A percentile compares a stretch with the other conserved stretches of the same genome.
Conservation (phyloP, 2,797 vertebrate genomes). For the Prunella strophiata region DNA sequence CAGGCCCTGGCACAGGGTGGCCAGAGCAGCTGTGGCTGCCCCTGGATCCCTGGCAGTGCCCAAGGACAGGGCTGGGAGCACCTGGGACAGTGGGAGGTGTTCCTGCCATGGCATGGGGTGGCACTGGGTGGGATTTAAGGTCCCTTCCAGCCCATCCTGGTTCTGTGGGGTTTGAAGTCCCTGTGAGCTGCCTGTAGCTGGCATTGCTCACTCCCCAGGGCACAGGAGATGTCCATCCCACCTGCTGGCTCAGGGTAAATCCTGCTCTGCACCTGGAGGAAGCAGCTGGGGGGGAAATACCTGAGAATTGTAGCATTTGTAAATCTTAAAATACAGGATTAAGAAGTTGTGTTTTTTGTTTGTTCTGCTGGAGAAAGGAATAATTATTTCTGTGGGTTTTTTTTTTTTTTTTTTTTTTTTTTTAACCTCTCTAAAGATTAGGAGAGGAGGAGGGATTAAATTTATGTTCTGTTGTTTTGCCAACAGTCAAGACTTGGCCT, state of each 20-base stretch:
- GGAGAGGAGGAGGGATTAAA: background rate
- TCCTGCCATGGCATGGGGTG: background rate
- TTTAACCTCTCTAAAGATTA: background rate
- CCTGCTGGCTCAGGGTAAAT: background rate
- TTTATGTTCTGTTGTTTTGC: background rate
- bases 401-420: background rate
- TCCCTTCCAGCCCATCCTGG: background rate
- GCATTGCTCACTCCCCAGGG: background rate
- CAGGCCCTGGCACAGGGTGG: background rate
- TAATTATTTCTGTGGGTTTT: background rate
- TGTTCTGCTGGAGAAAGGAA: background rate
- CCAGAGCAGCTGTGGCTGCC: background rate
- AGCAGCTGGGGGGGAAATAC: background rate
- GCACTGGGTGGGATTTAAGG: accelerated
- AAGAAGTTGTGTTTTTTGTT: background rate
- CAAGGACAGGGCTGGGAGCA: accelerated
- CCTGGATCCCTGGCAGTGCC: background rate
- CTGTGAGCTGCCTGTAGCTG: background rate
- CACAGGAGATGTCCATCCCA: background rate
- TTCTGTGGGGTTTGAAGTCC: background rate
- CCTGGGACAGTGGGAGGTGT: background rate
- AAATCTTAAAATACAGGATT: background rate
- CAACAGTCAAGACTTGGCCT: background rate
- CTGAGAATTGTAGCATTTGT: background rate
- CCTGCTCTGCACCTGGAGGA: constrained; percentile 24